A percentile compares a stretch with the other conserved stretches of the same genome.
Conservation (phyloP, 2,113 vertebrate species). For the Calonectris borealis region DNA sequence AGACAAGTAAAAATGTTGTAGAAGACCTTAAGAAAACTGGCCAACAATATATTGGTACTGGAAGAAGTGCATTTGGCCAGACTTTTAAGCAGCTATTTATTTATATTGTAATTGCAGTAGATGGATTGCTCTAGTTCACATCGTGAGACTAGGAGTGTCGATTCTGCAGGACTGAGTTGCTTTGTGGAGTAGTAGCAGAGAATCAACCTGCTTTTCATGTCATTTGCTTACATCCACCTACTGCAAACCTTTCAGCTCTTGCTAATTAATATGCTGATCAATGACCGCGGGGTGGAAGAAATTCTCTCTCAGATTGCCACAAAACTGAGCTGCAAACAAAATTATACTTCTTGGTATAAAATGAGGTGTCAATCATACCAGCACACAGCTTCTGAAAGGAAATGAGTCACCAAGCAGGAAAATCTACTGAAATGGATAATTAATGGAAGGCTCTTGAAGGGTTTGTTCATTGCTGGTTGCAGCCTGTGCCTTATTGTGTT, state of each 20-base stretch:
- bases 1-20: neutral
- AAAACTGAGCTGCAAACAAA: neutral
- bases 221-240: neutral
- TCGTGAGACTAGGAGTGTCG: no score
- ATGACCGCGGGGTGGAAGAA: neutral
- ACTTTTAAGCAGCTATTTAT: neutral
- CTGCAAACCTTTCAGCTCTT: neutral
- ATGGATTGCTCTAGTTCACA: neutral
- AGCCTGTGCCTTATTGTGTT: neutral
- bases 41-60: neutral
- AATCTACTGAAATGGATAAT: neutral
- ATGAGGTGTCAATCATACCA: neutral
- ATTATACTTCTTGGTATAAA: neutral
- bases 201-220: neutral
- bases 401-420: neutral
- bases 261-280: neutral
- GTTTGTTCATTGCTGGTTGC: neutral
- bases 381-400: neutral
- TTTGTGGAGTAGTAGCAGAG: neutral
- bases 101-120: neutral
- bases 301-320: neutral
- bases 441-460: neutral
- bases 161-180: neutral
- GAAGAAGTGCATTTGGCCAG: neutral
- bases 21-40: neutral